phyloP scores from a whole-genome alignment of 2,888 invertebrate species.

The Pristionchus fissidentatus region DNA sequence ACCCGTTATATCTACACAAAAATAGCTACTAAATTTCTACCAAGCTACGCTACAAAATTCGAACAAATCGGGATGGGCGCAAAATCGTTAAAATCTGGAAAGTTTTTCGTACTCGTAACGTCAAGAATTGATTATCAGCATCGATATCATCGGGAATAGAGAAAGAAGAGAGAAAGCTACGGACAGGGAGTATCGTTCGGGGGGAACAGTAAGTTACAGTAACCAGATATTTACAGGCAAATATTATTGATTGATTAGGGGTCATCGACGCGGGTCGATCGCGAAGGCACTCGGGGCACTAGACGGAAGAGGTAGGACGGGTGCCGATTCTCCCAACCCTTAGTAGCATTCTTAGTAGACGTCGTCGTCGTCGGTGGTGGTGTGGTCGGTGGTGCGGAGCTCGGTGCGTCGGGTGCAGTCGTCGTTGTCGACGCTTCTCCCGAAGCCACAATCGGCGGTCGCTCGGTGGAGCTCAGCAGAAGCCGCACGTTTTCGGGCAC shows the following conservation, averaged over 20 bases:
- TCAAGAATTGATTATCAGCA: slow-evolving; percentile 6
- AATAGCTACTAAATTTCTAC: slow-evolving; percentile 32
- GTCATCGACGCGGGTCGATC: not conserved
- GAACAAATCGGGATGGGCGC: not conserved
- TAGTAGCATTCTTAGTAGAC: not conserved
- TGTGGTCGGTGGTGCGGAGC: not conserved
- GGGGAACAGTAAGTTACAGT: slow-evolving; percentile 16
- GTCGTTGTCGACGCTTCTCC: slow-evolving; percentile 12
- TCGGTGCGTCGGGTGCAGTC: not conserved
- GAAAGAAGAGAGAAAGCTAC: not conserved
- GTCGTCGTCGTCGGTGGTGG: not conserved
- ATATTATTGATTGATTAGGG: slow-evolving; percentile 43
- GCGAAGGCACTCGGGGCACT: not conserved
- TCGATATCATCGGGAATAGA: slow-evolving; percentile 19
- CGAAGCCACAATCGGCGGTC: not conserved
- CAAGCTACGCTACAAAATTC: not conserved
- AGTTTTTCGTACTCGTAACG: slow-evolving; percentile 13
- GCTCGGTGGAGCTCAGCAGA: slow-evolving; percentile 62
- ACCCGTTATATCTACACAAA: not conserved
- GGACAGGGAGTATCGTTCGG: slow-evolving; percentile 24
- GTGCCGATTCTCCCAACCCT: slow-evolving; percentile 37
- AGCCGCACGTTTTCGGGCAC: slow-evolving; percentile 74
- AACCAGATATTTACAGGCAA: slow-evolving; percentile 40
- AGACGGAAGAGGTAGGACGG: slow-evolving; percentile 35
- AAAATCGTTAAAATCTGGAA: not conserved